phyloP scores from a whole-genome alignment of 2,113 vertebrate genomes.

The Mormyrus lacerda region DNA sequence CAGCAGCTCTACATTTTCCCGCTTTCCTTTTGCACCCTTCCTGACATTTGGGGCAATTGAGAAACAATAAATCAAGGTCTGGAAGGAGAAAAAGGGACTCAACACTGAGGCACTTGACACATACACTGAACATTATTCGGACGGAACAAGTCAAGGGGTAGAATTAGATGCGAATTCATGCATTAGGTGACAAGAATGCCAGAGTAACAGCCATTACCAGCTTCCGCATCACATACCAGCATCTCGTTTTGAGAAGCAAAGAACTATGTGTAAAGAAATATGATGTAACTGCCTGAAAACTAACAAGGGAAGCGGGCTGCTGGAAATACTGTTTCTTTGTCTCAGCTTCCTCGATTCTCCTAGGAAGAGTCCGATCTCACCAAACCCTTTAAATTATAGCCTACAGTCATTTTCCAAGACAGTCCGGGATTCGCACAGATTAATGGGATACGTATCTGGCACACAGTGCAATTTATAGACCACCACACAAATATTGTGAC shows the following conservation, averaged over 20 bases:
- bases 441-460: constrained; percentile 62
- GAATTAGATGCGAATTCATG: not conserved
- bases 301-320: not conserved
- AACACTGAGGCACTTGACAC: not conserved
- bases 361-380: constrained; percentile 20
- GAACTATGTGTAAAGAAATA: not conserved
- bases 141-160: not conserved
- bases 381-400: constrained; percentile 34
- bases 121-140: not conserved
- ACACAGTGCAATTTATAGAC: constrained; percentile 65
- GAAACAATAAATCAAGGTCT: not conserved
- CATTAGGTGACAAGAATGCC: not conserved
- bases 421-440: constrained; percentile 54
- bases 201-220: not conserved
- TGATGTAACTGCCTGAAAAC: constrained; percentile 11
- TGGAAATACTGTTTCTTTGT: constrained; percentile 27
- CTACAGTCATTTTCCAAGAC: constrained; percentile 43
- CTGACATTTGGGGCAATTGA: not conserved
- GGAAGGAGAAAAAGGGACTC: not conserved
- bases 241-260: not conserved
- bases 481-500: constrained; percentile 60
- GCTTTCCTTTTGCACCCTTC: not conserved
- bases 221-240: not conserved
- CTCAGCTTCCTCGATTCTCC: constrained; percentile 19
- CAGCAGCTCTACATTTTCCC: not conserved